Evolutionary conservation across 2,113 vertebrate genomes (phyloP).

Genomic region (Podiceps cristatus): DNA sequence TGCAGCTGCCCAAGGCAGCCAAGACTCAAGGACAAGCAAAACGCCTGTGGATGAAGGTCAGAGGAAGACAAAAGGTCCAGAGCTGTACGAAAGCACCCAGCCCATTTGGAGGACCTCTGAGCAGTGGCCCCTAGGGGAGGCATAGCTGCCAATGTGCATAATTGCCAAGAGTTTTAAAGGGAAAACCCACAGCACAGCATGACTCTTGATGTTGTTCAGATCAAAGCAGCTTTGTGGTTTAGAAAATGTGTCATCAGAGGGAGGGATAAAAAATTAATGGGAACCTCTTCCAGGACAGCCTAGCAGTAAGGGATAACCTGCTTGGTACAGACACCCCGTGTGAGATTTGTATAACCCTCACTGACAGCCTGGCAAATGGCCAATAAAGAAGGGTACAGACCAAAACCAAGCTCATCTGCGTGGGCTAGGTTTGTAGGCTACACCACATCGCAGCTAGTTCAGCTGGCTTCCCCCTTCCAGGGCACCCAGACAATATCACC

Average conservation of each 20-base stretch:
- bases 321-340: not conserved
- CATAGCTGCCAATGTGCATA: not conserved
- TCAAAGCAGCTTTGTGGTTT: constrained; percentile 47
- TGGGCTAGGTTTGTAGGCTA: not conserved
- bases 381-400: not conserved
- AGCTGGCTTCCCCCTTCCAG: not conserved
- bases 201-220: constrained; percentile 2
- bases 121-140: not conserved
- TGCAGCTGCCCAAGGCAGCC: not conserved
- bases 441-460: not conserved
- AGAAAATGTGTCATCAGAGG: constrained; percentile 22
- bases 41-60: not conserved
- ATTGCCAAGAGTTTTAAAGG: not conserved
- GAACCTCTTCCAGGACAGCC: not conserved
- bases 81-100: not conserved
- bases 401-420: not conserved
- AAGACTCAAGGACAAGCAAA: not conserved
- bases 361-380: not conserved
- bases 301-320: not conserved
- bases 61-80: not conserved
- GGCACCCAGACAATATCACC: not conserved
- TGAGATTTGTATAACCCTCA: not conserved
- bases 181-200: not conserved
- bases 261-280: not conserved
- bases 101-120: not conserved